Conservation (phyloP, 2,888 invertebrate genomes). For the Theretra japonica region DNA sequence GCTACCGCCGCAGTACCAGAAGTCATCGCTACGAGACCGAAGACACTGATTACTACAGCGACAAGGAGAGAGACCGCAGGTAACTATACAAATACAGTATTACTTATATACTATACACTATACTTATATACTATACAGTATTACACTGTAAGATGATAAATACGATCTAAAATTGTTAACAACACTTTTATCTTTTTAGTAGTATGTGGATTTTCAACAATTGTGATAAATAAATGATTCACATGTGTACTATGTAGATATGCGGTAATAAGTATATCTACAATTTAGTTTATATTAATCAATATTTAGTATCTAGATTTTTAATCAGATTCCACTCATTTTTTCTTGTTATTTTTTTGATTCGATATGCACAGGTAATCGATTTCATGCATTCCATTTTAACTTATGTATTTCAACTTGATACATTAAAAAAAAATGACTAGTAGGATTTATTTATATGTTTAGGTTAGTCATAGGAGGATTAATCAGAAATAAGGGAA, state of each 20-base stretch:
- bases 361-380: neutral
- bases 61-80: slow-evolving; percentile 85
- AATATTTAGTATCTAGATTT: no score
- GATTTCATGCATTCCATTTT: neutral
- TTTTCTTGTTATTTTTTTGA: neutral
- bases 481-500: no score
- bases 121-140: no score
- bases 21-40: slow-evolving; percentile 86
- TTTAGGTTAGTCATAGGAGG: no score
- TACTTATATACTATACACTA: no score
- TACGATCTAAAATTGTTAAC: neutral
- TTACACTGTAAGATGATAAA: neutral
- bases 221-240: no score
- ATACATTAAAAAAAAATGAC: neutral
- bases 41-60: slow-evolving; percentile 88
- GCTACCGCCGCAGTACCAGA: slow-evolving; percentile 67
- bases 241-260: no score
- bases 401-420: neutral
- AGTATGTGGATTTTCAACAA: no score
- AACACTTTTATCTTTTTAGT: neutral
- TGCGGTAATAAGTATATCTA: no score
- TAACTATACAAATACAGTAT: slow-evolving; percentile 37
- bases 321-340: no score
- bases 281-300: no score
- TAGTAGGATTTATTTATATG: no score